These are phyloP conservation scores for Enteromius radiatus DNA, from an alignment of 2,797 vertebrate genomes.

Conservation along the genomic window DNA sequence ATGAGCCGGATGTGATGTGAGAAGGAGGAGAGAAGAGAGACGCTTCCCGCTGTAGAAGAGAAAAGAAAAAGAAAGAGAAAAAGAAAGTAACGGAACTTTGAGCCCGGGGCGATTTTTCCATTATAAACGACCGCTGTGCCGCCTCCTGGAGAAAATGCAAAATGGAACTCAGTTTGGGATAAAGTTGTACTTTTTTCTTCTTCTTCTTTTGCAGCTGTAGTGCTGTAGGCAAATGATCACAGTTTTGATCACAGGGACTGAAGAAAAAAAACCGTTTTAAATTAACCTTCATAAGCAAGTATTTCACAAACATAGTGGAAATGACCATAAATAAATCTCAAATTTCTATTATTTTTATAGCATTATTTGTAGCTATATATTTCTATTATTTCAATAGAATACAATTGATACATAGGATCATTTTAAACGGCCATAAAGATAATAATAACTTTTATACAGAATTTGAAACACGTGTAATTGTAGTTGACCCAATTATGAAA, in stretches of 20 bases:
- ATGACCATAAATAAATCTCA: background rate
- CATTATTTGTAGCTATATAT: background rate
- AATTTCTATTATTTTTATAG: background rate
- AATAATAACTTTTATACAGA: background rate
- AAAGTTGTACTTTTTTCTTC: background rate
- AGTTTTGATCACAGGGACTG: background rate
- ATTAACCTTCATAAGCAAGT: background rate
- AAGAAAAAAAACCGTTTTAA: background rate
- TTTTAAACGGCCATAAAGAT: background rate
- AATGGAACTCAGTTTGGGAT: background rate
- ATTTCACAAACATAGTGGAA: background rate
- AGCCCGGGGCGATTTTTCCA: background rate
- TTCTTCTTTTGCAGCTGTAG: background rate
- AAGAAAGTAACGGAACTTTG: conserved; percentile 62
- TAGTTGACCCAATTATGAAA: too few species aligned
- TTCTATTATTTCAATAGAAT: background rate
- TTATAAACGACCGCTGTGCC: conserved; percentile 26
- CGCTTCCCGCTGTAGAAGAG: conserved; percentile 45
- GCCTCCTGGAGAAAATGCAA: conserved; percentile 8
- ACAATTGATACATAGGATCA: background rate
- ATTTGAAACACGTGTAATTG: background rate
- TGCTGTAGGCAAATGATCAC: background rate
- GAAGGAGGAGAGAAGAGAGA: conserved; percentile 60
- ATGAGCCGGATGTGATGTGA: conserved; percentile 83
- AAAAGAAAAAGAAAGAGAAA: conserved; percentile 54